These are phyloP conservation scores for Rutilus rutilus DNA, from an alignment of 2,113 vertebrate species.

Conservation along the genomic window DNA sequence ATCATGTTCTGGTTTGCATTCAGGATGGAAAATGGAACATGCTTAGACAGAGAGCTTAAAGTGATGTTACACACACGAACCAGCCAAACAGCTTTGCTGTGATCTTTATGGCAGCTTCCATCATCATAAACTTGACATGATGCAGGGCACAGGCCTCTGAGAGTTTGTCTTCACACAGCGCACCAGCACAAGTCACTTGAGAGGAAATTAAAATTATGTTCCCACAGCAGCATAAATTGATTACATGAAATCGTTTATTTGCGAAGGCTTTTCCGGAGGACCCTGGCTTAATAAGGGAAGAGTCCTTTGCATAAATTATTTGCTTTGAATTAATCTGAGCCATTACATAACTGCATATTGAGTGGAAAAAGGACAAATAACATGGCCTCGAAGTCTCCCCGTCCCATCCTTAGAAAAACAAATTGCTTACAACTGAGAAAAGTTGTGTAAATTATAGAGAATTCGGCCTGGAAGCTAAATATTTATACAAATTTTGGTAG, in stretches of 20 bases:
- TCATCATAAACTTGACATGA: slow-evolving; percentile 24
- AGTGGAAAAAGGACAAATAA: slow-evolving; percentile 57
- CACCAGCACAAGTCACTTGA: slow-evolving; percentile 33
- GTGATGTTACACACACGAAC: not conserved
- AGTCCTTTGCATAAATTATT: slow-evolving; percentile 58
- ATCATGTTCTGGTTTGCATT: not conserved
- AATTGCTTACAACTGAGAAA: slow-evolving; percentile 57
- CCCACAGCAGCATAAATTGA: slow-evolving; percentile 74
- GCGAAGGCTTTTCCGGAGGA: slow-evolving; percentile 65
- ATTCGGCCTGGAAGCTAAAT: slow-evolving; percentile 48
- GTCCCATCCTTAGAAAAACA: slow-evolving; percentile 71
- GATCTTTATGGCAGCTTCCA: slow-evolving; percentile 13
- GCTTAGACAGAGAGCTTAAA: not conserved
- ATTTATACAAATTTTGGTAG: not conserved
- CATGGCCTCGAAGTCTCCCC: slow-evolving; percentile 48
- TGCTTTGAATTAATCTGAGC: slow-evolving; percentile 63
- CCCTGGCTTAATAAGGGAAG: slow-evolving; percentile 45
- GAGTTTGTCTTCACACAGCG: slow-evolving; percentile 63
- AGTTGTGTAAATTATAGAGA: slow-evolving; percentile 59
- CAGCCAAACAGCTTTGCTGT: not conserved
- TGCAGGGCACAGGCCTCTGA: slow-evolving; percentile 26
- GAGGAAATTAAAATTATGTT: slow-evolving; percentile 75
- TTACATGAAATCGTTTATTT: slow-evolving; percentile 73
- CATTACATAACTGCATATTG: slow-evolving; percentile 53
- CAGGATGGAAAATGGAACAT: slow-evolving; percentile 12